Base-by-base conservation (phyloP, 2,888 invertebrate genomes). In the Timema cristinae region DNA sequence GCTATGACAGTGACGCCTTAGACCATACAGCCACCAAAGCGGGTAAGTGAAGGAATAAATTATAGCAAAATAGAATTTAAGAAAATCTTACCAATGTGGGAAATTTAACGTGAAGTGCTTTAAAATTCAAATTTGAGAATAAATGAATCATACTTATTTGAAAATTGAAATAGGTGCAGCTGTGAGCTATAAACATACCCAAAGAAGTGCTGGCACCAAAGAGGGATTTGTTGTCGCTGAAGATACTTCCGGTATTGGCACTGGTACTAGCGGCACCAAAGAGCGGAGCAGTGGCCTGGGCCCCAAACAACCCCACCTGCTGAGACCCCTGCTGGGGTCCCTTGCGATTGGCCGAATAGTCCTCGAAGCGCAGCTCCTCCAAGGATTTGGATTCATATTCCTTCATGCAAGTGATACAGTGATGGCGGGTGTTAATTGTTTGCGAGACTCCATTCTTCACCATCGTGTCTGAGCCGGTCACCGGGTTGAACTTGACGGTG, bases 321-420 rank as follows among this genome's bases (percentile, higher is more conserved):
- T 71, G 71, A 8, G 79, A 80, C 77, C 52, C 71, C 50, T 70
- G 70, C 16, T 81, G 79, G 56, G 84, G 86, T 56, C 96, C 95
- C 84, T 98, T 98, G 5, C 97, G 85, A 69, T 94, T 94, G 0
- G 93, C 93, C 48, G 88, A 83, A 81, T 99, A 99, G 83, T 99
- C 98, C 80, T 98, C 98, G 71, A 92, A 84, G 10, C 98, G 88
- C 6, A 99, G 84, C 81, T 99, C 99, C 83, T 99, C 99, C 48
- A 98, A 83, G 0, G 95, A 95, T 82, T 98, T 99, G 68, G 81
- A 83, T 79, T 98, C 98, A 81, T 98, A 99, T 80, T 98, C 97
- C 84, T 97, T 97, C 99, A 99, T 99, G 73, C 95, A 95, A 0
- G 97, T 97, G 74, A 99, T 98, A 81, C 98, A 98, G 80, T 97